phyloP scores from a whole-genome alignment of 1,140 invertebrate species.

The Lepidostoma basale region DNA sequence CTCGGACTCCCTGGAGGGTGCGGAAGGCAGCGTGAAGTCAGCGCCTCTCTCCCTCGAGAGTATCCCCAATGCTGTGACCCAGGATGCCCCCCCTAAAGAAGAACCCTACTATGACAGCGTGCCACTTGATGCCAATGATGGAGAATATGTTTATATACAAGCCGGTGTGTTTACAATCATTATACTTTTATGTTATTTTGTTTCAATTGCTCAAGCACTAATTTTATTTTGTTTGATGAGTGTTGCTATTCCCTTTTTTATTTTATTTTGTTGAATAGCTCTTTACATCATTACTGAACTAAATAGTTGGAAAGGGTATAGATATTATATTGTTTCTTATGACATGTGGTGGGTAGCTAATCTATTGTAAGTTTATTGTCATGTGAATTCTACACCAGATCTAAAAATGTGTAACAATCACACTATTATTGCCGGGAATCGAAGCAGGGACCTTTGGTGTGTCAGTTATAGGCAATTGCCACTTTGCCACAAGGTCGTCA shows the following conservation, averaged over 20 bases:
- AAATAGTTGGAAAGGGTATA: too few species aligned
- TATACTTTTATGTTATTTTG: neutral
- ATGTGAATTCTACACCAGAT: too few species aligned
- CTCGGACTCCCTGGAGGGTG: conserved; percentile 53
- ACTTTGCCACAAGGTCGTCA: too few species aligned
- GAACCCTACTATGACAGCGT: conserved; percentile 86
- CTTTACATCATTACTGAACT: too few species aligned
- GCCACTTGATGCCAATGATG: conserved; percentile 74
- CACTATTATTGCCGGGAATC: too few species aligned
- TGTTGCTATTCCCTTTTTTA: neutral
- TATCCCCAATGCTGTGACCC: conserved; percentile 54
- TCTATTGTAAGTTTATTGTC: too few species aligned
- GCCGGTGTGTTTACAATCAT: conserved; percentile 58
- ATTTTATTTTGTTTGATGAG: neutral
- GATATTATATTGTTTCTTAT: too few species aligned
- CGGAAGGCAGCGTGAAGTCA: conserved; percentile 55
- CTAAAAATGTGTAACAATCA: too few species aligned
- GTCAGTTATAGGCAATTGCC: too few species aligned
- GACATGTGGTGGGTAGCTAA: too few species aligned
- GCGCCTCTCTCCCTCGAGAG: conserved; percentile 58
- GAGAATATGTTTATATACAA: conserved; percentile 79
- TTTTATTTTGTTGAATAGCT: too few species aligned
- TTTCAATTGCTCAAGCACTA: conserved; percentile 46
- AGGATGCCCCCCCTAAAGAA: conserved; percentile 59
- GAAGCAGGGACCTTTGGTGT: too few species aligned